phyloP scores from a whole-genome alignment of 2,888 invertebrate species.

The Diploptera punctata region DNA sequence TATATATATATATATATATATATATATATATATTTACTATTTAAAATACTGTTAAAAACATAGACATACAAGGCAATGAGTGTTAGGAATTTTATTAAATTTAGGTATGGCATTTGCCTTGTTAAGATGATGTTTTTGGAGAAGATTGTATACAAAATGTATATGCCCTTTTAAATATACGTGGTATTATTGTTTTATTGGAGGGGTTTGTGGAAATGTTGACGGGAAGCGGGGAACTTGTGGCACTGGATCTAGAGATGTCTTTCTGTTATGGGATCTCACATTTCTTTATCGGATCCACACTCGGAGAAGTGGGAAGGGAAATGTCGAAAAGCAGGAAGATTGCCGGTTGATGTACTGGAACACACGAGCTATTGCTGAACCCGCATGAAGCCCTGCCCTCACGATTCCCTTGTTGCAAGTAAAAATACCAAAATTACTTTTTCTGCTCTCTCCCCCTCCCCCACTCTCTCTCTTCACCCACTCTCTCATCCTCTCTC shows the following conservation, averaged over 20 bases:
- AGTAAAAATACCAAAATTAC: no score
- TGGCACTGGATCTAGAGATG: neutral
- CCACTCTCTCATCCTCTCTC: no score
- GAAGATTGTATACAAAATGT: neutral
- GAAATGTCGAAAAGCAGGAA: neutral
- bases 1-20: no score
- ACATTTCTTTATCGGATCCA: neutral
- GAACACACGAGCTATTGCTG: neutral
- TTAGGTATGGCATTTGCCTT: no score
- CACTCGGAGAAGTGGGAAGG: neutral
- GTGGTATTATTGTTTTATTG: conserved; percentile 4
- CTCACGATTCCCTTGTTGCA: neutral
- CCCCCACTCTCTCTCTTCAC: no score
- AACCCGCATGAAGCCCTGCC: neutral
- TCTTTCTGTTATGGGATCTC: neutral
- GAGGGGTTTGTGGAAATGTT: neutral
- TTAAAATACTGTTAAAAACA: no score
- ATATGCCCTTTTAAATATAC: neutral
- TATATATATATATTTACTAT: no score
- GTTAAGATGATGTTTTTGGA: neutral
- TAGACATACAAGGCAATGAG: no score
- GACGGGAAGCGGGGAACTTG: neutral
- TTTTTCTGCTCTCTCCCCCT: no score
- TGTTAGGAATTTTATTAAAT: no score
- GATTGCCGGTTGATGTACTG: neutral